A percentile compares a stretch with the other conserved stretches of the same genome.
Evolutionary conservation across 2,797 vertebrate genomes (phyloP).

Genomic region (Nyctibius grandis): DNA sequence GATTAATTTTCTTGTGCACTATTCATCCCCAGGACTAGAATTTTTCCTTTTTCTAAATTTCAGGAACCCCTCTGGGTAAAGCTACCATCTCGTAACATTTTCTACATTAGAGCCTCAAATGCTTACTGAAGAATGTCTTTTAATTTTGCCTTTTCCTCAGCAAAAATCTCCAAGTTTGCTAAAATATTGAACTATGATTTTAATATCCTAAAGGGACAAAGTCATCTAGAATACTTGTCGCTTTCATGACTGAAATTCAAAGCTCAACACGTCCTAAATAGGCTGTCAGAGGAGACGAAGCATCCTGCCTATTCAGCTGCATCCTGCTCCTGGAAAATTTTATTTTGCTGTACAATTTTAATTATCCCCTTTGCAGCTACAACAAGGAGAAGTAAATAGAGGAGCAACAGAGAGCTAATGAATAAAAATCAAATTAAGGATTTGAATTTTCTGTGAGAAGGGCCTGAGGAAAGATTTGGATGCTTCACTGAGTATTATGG

Average conservation of each 20-base stretch:
- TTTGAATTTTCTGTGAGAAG: not conserved
- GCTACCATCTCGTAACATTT: not conserved
- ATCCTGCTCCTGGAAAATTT: not conserved
- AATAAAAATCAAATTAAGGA: constrained; percentile 12
- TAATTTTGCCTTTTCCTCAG: not conserved
- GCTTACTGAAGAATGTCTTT: not conserved
- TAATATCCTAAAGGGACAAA: not conserved
- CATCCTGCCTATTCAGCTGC: not conserved
- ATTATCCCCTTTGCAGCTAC: constrained; percentile 22
- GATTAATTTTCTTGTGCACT: not conserved
- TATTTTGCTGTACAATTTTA: constrained; percentile 6
- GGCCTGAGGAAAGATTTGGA: not conserved
- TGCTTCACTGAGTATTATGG: not conserved
- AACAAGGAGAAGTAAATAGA: not conserved
- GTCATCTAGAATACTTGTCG: not conserved
- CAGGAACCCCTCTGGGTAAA: not conserved
- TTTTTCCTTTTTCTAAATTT: not conserved
- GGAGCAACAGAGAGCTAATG: not conserved
- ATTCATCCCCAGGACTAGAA: not conserved
- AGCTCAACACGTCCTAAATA: not conserved
- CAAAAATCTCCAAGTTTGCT: not conserved
- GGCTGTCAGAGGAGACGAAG: not conserved
- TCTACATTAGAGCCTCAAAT: not conserved
- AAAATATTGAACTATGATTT: not conserved
- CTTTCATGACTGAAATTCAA: constrained; percentile 7